Conservation (phyloP, 2,888 invertebrate species). For the Opisthograptis luteolata region DNA sequence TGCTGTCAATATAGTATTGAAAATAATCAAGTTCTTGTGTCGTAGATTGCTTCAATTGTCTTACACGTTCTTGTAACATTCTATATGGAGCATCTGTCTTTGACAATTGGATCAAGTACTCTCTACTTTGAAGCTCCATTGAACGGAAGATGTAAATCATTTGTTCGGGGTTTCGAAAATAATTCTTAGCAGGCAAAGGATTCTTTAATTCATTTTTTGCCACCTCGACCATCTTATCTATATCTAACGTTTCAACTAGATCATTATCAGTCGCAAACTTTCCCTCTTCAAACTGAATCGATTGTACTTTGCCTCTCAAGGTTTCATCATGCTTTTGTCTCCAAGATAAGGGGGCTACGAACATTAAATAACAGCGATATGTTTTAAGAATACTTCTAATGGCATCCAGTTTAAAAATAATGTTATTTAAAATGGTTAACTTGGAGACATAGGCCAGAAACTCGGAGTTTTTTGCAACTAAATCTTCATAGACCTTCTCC, state of each 20-base stretch:
- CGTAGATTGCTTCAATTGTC: constrained; percentile 62
- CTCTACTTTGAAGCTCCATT: constrained; percentile 78
- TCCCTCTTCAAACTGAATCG: constrained; percentile 70
- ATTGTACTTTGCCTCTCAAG: constrained; percentile 57
- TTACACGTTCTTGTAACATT: constrained; percentile 62
- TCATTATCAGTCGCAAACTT: constrained; percentile 72
- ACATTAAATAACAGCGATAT: constrained; percentile 71
- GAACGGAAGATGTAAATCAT: constrained; percentile 73
- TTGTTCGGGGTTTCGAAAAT: constrained; percentile 64
- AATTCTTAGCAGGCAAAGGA: constrained; percentile 60
- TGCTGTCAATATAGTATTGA: constrained; percentile 70
- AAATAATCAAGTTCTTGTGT: constrained; percentile 73
- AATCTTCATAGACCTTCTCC: constrained; percentile 63
- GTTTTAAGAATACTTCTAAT: constrained; percentile 68
- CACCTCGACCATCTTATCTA: constrained; percentile 69
- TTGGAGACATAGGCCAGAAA: constrained; percentile 64
- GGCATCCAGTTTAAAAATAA: constrained; percentile 74
- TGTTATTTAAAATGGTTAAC: constrained; percentile 67
- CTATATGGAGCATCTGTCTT: constrained; percentile 67
- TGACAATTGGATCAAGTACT: constrained; percentile 71
- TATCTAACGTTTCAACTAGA: constrained; percentile 68
- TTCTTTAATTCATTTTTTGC: constrained; percentile 65
- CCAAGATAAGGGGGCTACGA: constrained; percentile 75
- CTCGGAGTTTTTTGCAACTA: constrained; percentile 65
- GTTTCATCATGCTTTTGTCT: constrained; percentile 70